Evolutionary conservation across 2,797 vertebrate genomes (phyloP), one percentile per base, ranked within the genome.

Genomic region (Amniataba percoides): DNA sequence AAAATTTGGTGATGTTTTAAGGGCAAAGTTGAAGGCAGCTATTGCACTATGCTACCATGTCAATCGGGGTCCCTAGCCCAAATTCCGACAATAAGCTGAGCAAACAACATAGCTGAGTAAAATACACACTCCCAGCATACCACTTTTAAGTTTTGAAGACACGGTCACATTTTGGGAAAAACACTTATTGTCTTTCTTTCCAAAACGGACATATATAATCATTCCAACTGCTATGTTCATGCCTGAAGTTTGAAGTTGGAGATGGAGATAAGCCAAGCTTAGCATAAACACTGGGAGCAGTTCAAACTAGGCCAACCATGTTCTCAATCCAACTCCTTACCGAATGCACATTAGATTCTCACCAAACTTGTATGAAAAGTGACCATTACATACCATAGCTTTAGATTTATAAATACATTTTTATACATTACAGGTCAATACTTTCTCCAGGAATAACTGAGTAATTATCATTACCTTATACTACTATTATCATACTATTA

Each of bases 21-120:
- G 57, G 40, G 57, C 36, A 13, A 59, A 0, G 57, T 59, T 59
- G 36, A 23, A 23, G 12, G n/a, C 36, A 59, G n/a, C 36, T 1
- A 31, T 3, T 36, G 23, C 12, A 4, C 57, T 59, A 59, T 39
- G n/a, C 57, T 42, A n/a, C 57, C 57, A 59, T 59, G n/a, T n/a
- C n/a, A n/a, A n/a, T n/a, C n/a, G n/a, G n/a, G n/a, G n/a, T n/a
- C n/a, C n/a, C n/a, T n/a, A 55, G 39, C n/a, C 55, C 12, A 51
- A 49, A 51, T 58, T 45, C 21, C 57, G 36, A 60, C 53, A 58
- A 36, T 45, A 48, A 49, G 70, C 40, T 53, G 46, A 36, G 68
- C 7, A 57, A 70, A 60, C 42, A 40, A 40, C 34, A 6, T 0
- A 16, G 18, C 27, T 43, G 65, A 51, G 43, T 31, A 27, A 0